phyloP scores from a whole-genome alignment of 1,140 invertebrate genomes.

The Papilio aristodemus region DNA sequence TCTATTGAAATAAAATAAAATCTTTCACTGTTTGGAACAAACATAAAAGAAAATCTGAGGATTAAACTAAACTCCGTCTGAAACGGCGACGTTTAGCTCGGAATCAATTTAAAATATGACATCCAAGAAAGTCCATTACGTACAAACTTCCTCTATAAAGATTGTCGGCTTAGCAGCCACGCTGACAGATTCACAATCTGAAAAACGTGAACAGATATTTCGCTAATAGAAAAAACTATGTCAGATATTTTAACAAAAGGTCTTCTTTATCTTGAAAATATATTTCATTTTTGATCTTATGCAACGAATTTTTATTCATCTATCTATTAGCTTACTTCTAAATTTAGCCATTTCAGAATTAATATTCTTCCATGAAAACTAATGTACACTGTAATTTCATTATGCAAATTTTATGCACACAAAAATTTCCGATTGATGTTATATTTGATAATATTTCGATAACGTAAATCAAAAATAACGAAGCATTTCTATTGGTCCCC shows the following conservation, averaged over 20 bases:
- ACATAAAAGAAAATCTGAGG: constrained; percentile 16
- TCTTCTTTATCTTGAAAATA: not conserved
- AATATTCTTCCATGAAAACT: too few relatives aligned
- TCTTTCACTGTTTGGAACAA: not conserved
- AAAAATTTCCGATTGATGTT: too few relatives aligned
- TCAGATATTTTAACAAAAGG: not conserved
- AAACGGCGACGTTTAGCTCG: not conserved
- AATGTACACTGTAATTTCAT: too few relatives aligned
- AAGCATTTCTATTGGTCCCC: not conserved
- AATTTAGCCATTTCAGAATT: too few relatives aligned
- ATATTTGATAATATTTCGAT: too few relatives aligned
- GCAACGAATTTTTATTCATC: too few relatives aligned
- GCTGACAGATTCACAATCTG: not conserved
- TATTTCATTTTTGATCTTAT: too few relatives aligned
- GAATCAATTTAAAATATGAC: constrained; percentile 20
- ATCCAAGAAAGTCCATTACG: not conserved
- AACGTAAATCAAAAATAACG: not conserved
- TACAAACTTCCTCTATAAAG: not conserved
- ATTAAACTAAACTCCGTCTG: constrained; percentile 2
- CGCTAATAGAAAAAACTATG: not conserved
- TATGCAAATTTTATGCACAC: too few relatives aligned
- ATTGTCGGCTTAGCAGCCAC: not conserved
- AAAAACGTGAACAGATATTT: not conserved
- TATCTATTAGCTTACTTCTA: too few relatives aligned
- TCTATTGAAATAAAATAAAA: not conserved